Evolutionary conservation across 2,888 invertebrate genomes (phyloP).

Genomic region (Psococerastis gibbosa): DNA sequence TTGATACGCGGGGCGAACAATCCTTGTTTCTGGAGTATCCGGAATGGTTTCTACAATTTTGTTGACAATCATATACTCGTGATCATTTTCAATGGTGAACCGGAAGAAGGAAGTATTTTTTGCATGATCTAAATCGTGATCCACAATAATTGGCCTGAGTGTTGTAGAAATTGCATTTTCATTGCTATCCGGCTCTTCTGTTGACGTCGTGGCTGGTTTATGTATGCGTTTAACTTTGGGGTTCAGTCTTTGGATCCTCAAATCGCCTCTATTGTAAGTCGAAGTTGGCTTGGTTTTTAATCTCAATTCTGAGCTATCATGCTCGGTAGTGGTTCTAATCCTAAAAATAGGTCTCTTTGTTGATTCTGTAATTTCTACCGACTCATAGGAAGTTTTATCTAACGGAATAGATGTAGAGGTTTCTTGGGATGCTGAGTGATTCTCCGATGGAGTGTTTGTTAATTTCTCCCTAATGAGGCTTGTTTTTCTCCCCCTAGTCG

Average conservation of each 20-base stretch:
- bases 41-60: not conserved
- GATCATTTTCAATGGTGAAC: constrained; percentile 4
- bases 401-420: not conserved
- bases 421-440: not conserved
- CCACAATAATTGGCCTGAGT: constrained; percentile 1
- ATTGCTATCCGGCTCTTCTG: not conserved
- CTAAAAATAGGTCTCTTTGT: not conserved
- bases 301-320: not conserved
- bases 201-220: not conserved
- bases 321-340: constrained; percentile 1
- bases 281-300: not conserved
- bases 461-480: not conserved
- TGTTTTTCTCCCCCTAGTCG: not conserved
- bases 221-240: constrained; percentile 2
- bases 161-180: constrained; percentile 2
- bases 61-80: not conserved
- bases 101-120: not conserved
- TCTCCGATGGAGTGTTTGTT: not conserved
- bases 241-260: not conserved
- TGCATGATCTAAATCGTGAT: not conserved
- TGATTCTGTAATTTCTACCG: too few species aligned
- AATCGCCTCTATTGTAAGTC: not conserved
- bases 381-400: too few species aligned
- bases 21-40: not conserved
- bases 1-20: not conserved